Conservation (phyloP, 2,113 vertebrate species). For the Rousettus leschenaultii region DNA sequence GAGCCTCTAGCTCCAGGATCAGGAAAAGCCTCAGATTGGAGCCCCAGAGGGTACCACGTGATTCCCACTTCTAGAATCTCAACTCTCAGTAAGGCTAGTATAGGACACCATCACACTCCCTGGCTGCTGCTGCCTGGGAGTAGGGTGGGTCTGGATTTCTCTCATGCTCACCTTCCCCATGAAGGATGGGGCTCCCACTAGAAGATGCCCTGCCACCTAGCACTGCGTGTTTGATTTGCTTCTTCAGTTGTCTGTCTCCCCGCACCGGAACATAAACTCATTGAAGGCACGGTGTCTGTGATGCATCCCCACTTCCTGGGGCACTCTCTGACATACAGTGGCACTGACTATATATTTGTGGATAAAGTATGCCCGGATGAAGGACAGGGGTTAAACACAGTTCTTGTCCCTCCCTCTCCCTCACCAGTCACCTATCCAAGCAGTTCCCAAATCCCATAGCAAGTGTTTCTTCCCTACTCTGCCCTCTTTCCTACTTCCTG, state of each 20-base stretch:
- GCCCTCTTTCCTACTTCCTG: neutral
- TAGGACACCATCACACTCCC: neutral
- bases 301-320: neutral
- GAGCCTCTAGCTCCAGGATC: neutral
- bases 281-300: neutral
- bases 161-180: accelerated
- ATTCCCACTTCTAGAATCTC: neutral
- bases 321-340: too few relatives aligned
- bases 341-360: neutral
- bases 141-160: neutral
- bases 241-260: neutral
- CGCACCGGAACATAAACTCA: neutral
- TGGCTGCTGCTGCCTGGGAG: neutral
- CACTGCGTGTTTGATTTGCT: neutral
- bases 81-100: neutral
- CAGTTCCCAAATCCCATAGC: neutral
- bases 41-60: neutral
- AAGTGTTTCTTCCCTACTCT: neutral
- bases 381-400: neutral
- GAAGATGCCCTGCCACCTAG: neutral
- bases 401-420: neutral
- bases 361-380: neutral
- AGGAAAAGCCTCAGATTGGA: neutral
- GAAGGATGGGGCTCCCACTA: neutral
- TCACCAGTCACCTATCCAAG: neutral